Evolutionary conservation across 2,888 invertebrate genomes (phyloP).

Genomic region (Dryomyza anilis): DNA sequence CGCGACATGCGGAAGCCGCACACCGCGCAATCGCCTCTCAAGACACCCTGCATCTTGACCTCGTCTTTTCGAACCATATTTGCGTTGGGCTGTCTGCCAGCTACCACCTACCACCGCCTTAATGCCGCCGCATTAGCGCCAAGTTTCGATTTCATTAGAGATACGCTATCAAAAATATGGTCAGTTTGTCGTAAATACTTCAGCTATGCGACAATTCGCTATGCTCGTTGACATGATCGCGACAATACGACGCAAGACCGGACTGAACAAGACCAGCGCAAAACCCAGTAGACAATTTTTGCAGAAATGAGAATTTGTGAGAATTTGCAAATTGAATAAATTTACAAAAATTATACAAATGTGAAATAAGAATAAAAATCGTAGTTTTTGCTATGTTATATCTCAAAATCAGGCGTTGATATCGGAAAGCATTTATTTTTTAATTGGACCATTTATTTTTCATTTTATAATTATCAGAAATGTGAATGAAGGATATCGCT

Average conservation of each 20-base stretch:
- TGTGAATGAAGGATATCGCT: no score
- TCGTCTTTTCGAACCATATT: neutral
- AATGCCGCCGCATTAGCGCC: neutral
- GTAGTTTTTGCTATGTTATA: no score
- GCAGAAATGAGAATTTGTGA: no score
- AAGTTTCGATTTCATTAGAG: slow-evolving; percentile 24
- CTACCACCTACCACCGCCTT: neutral
- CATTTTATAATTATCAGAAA: no score
- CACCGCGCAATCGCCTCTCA: neutral
- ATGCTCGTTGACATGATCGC: slow-evolving; percentile 23
- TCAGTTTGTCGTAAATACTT: slow-evolving; percentile 17
- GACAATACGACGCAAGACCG: neutral
- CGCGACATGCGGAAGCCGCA: slow-evolving; percentile 41
- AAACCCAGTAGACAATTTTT: slow-evolving; percentile 6
- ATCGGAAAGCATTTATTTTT: no score
- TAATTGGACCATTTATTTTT: no score
- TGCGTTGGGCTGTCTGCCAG: neutral
- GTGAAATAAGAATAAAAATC: no score
- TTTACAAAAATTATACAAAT: no score
- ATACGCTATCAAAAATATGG: no score
- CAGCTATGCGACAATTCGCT: slow-evolving; percentile 28
- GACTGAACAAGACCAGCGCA: neutral
- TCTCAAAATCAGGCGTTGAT: no score
- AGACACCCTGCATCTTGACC: neutral
- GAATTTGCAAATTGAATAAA: no score